These are phyloP conservation scores for Myiopsitta monachus DNA, from an alignment of 2,113 vertebrate species.

Conservation along the genomic window DNA sequence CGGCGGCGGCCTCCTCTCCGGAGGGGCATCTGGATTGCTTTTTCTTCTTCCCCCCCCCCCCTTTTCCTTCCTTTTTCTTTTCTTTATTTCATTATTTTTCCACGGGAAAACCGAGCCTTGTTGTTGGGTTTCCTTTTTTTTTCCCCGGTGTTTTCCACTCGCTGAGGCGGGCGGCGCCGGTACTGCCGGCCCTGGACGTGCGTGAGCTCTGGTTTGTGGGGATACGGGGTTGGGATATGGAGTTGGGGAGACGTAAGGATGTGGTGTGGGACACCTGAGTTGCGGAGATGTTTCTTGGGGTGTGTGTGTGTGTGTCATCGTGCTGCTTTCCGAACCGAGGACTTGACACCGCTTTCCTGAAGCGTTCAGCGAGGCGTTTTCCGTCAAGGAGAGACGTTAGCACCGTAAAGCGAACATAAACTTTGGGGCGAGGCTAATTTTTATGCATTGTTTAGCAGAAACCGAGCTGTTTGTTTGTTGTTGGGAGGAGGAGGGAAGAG, in stretches of 20 bases:
- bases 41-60: rapidly evolving
- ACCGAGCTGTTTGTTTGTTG: background rate
- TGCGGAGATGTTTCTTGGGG: background rate
- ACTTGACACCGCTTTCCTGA: slow-evolving; percentile 16
- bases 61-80: background rate
- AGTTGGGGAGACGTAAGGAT: background rate
- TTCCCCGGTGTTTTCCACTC: background rate
- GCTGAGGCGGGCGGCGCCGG: background rate
- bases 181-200: background rate
- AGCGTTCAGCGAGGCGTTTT: background rate
- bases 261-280: background rate
- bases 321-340: background rate
- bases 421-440: slow-evolving; percentile 21
- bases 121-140: background rate
- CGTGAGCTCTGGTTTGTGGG: background rate
- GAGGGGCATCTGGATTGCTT: background rate
- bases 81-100: background rate
- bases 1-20: background rate
- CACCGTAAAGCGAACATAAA: background rate
- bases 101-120: background rate
- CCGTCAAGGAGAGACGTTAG: background rate
- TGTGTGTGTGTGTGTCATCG: background rate
- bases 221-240: background rate
- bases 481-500: background rate
- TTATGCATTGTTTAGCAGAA: slow-evolving; percentile 9